phyloP scores from a whole-genome alignment of 2,888 invertebrate species.

The Heliconius erato region DNA sequence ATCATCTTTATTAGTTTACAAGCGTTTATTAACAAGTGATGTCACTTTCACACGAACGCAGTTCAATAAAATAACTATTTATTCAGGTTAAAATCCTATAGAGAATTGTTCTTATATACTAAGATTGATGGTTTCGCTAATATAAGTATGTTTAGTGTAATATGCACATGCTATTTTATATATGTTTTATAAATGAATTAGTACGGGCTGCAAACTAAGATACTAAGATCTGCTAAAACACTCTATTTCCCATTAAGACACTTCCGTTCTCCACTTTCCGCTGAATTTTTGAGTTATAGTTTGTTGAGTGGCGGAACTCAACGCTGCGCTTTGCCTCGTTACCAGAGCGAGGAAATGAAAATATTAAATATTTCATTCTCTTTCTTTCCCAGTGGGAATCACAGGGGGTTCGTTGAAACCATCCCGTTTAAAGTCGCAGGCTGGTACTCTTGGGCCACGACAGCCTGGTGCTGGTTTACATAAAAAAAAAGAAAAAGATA shows the following conservation, averaged over 20 bases:
- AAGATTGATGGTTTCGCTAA: conserved; percentile 18
- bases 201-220: too few relatives aligned
- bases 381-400: too few relatives aligned
- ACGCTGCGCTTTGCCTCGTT: not conserved
- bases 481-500: too few relatives aligned
- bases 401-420: too few relatives aligned
- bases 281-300: not conserved
- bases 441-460: too few relatives aligned
- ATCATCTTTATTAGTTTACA: conserved; percentile 35
- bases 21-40: conserved; percentile 47
- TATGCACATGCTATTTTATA: not conserved
- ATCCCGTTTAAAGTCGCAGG: too few relatives aligned
- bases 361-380: too few relatives aligned
- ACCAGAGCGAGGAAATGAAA: too few relatives aligned
- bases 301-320: not conserved
- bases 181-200: not conserved
- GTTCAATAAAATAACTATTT: conserved; percentile 55
- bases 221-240: too few relatives aligned
- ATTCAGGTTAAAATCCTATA: conserved; percentile 52
- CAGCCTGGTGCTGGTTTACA: too few relatives aligned
- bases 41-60: conserved; percentile 43
- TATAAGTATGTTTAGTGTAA: not conserved
- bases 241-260: too few relatives aligned
- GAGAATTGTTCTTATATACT: conserved; percentile 26
- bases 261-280: not conserved